Percentiles rank a stretch among this genome's conserved stretches.
Evolutionary conservation across 2,113 vertebrate species (phyloP).

Genomic region (Hirundichthys speculiger): DNA sequence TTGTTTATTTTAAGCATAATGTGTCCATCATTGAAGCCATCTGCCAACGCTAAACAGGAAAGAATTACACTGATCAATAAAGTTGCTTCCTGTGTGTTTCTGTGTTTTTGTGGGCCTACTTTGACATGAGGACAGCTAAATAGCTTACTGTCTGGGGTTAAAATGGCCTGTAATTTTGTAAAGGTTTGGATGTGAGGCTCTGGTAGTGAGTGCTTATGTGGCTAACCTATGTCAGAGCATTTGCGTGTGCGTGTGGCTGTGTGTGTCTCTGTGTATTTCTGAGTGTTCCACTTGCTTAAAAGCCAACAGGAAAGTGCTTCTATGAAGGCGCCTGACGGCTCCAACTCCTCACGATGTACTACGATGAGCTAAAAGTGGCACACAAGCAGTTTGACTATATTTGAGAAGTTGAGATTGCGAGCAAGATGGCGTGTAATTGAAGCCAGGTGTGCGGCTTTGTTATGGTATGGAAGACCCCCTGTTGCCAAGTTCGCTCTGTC

Average conservation of each 20-base stretch:
- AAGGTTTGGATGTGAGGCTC: conserved; percentile 30
- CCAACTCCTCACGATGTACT: conserved; percentile 20
- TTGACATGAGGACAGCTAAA: conserved; percentile 32
- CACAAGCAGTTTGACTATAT: conserved; percentile 5
- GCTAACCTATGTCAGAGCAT: neutral
- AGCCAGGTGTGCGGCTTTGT: conserved; percentile 59
- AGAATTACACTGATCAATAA: neutral
- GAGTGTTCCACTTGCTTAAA: conserved; percentile 54
- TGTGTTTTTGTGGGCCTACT: neutral
- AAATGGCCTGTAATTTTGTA: conserved; percentile 55
- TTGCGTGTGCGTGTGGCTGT: neutral
- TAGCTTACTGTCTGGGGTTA: conserved; percentile 40
- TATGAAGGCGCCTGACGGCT: conserved; percentile 56
- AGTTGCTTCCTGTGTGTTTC: neutral
- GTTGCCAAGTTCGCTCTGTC: conserved; percentile 54
- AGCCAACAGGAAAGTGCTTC: conserved; percentile 62
- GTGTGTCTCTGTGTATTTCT: conserved; percentile 15
- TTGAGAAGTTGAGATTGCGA: conserved; percentile 15
- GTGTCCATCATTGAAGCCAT: neutral
- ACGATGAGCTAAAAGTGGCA: conserved; percentile 27
- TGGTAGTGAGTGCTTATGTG: neutral
- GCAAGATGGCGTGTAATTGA: conserved; percentile 59
- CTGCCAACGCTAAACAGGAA: neutral
- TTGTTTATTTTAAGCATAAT: neutral
- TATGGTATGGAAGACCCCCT: conserved; percentile 56